Evolutionary conservation across 2,113 vertebrate genomes (phyloP), one percentile per base, ranked within the genome.

Genomic region (Dipodomys merriami): DNA sequence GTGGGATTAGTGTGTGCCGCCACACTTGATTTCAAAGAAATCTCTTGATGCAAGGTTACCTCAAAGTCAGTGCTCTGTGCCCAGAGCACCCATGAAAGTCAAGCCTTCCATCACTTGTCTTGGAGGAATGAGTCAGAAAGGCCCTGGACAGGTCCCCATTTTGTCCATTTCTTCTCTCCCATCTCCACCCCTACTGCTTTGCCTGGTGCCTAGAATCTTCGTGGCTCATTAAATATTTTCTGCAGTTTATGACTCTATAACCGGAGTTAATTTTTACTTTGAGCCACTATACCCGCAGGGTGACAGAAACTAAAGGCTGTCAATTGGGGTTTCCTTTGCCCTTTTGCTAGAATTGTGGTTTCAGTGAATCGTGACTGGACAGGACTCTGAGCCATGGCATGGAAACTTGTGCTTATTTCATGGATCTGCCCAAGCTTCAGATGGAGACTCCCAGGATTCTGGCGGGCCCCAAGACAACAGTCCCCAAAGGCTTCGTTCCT

Each of bases 241-340:
- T 20, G 60, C 7, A 67, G 4, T 77, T 90, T 29, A 67, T 87
- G 20, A 77, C 33, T 95, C 64, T 82, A 11, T 83, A 87, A 77
- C 67, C 86, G 73, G 74, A 25, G 27, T 85, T 86, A 53, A 74
- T 73, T 83, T 95, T 74, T 77, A 57, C 64, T 94, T 46, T 69
- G 67, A 82, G 44, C 30, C 73, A 49, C 62, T 49, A 13, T 49
- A 23, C n/a, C 29, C 65, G 8, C 11, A 22, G 65, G 76, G 64
- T 23, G 29, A 81, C 64, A 27, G 83, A 76, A 80, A 73, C 25
- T 25, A 84, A 87, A 78, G 18, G 6, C 57, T 49, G 65, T 71
- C 89, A 44, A 9, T 53, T 79, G 69, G 53, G 73, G 16, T 39
- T 92, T 87, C 33, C n/a, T 19, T 86, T 13, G 53, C 20, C 18